A percentile compares a stretch with the other conserved stretches of the same genome.
Evolutionary conservation across 2,888 invertebrate species (phyloP).

Genomic region (Pachycephus smyrnensis): DNA sequence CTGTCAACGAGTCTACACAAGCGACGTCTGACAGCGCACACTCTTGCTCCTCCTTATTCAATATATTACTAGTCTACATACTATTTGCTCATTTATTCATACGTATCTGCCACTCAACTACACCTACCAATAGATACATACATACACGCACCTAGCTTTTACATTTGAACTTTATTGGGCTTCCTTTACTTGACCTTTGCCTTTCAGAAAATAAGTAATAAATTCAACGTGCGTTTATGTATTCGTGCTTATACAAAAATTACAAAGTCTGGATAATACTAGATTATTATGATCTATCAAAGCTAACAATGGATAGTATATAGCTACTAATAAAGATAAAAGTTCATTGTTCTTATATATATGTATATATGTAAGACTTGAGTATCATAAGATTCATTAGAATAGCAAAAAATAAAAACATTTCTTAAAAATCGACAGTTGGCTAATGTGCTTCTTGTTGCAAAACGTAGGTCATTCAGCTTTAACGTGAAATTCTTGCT

Average conservation of each 20-base stretch:
- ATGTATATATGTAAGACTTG: background rate
- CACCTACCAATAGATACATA: background rate
- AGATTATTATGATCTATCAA: background rate
- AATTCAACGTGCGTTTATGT: background rate
- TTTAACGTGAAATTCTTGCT: background rate
- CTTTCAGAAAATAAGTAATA: background rate
- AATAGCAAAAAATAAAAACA: background rate
- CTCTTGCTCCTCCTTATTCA: background rate
- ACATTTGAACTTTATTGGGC: background rate
- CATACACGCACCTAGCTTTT: background rate
- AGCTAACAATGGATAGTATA: background rate
- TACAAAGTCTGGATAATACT: background rate
- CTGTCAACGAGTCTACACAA: background rate
- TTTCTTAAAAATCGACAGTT: background rate
- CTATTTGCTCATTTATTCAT: background rate
- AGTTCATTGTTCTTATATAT: background rate
- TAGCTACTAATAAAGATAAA: background rate
- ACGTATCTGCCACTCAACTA: background rate
- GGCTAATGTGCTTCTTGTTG: background rate
- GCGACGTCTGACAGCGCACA: background rate
- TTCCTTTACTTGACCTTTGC: background rate
- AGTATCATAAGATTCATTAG: background rate
- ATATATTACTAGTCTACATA: background rate
- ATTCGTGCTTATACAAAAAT: background rate
- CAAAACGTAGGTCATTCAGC: background rate